Evolutionary conservation across 2,113 vertebrate species (phyloP), one percentile per base, ranked within the genome.

Genomic region (Pachycephala philippinensis): DNA sequence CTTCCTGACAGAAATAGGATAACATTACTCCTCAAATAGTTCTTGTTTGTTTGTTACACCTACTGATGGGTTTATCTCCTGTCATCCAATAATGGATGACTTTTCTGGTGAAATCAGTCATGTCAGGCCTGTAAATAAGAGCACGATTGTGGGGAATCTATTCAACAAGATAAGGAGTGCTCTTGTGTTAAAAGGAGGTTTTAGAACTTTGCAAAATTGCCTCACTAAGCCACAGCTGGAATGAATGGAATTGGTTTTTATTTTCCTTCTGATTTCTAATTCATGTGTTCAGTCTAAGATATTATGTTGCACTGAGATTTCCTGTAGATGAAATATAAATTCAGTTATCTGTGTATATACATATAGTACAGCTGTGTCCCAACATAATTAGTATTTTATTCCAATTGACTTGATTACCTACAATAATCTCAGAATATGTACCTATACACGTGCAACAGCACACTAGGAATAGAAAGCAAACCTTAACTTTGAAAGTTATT

Each of bases 11-110:
- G 93, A 54, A 97, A 93, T 88, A 95, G 94, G 95, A 95, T 96
- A 97, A 97, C 78, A 64, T 85, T 87, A 96, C 70, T 96, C 83
- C 96, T 98, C 91, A 96, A 91, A 88, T 90, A 96, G 85, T 95
- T 97, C 91, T 96, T 93, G 90, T 59, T 95, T 92, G 90, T 90
- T 96, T 93, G 80, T 87, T 96, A 92, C 88, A 84, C 83, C 63
- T 97, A 96, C 94, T 97, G 96, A 98, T 94, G 93, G 81, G 80
- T 93, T 97, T 98, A 96, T 95, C 91, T 49, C 76, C 93, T 96
- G 91, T 76, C 94, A 96, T 70, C 66, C 91, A 95, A 92, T 96
- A 96, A 95, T 37, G 84, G 77, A 95, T 75, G 87, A 95, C 64
- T 89, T 95, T 94, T 94, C 94, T 84, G 88, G 93, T 87, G 49